Evolutionary conservation across 2,113 vertebrate genomes (phyloP), one percentile per base, ranked within the genome.

Genomic region (Nettapus auritus): DNA sequence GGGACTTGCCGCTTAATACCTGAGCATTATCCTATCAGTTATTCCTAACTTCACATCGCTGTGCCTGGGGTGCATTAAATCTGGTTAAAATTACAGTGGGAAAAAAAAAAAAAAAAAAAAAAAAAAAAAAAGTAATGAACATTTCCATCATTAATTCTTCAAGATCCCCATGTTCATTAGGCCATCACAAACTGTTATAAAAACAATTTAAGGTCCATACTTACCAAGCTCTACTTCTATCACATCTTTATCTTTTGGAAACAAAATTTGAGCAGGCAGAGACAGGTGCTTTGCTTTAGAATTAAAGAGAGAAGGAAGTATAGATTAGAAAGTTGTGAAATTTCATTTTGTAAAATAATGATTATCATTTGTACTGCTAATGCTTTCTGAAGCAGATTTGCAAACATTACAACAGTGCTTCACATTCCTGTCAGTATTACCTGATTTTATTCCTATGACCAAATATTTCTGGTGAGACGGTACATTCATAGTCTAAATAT

Each of bases 191-290:
- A 78, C 25, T 75, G 56, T 57, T 82, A 86, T 63, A 38, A 86
- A 71, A 89, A 31, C 5, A 82, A 55, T 84, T 55, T 71, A 55
- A 84, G 79, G 9, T 22, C 31, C 17, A 2, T 82, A 92, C 97
- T 97, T 97, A 98, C 98, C 98, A 7, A 98, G 93, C 42, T 97
- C 95, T 23, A 96, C 96, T 85, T 97, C 87, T 77, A 80, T 44
- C 73, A 91, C 86, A 19, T 55, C 81, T n/a, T 97, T 91, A 36
- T 94, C 11, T 40, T 50, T 68, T 82, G 98, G 98, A 29, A 82
- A 89, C 75, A 34, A 70, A 93, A 98, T 98, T 42, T 82, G 55
- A 88, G 97, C 95, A 73, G 69, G n/a, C 26, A 79, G 33, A 63
- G 93, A 85, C 21, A 38, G 64, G 26, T n/a, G 34, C 12, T 36